Conservation (phyloP, 2,888 invertebrate genomes). For the Lasioglossum calceatum region DNA sequence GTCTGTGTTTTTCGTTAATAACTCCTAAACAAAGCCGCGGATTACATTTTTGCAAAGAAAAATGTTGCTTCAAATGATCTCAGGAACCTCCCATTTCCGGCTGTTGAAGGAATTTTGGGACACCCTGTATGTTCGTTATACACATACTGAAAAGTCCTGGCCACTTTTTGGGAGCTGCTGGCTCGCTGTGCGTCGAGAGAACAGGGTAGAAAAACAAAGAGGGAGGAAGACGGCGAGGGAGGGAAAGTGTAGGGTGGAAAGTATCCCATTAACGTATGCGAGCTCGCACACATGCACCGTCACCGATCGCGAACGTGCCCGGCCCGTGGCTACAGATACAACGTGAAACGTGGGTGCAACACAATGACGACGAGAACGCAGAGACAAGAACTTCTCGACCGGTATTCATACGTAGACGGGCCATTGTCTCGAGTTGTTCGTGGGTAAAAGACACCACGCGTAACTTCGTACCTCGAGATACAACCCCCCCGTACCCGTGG, state of each 20-base stretch:
- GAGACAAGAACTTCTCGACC: conserved; percentile 62
- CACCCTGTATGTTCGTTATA: too few species aligned
- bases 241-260: conserved; percentile 57
- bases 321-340: conserved; percentile 46
- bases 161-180: background rate
- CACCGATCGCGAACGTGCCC: conserved; percentile 17
- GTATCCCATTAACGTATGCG: conserved; percentile 47
- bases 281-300: background rate
- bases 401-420: conserved; percentile 70
- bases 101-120: too few species aligned
- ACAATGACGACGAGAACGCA: conserved; percentile 61
- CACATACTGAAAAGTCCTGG: background rate
- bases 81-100: too few species aligned
- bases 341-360: conserved; percentile 41
- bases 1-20: too few species aligned
- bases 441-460: conserved; percentile 70
- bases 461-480: conserved; percentile 40
- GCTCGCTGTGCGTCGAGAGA: background rate
- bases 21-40: too few species aligned
- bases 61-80: too few species aligned
- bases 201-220: background rate
- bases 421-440: conserved; percentile 73
- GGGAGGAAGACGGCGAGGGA: conserved; percentile 9
- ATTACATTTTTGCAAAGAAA: too few species aligned
- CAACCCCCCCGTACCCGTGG: background rate